A percentile compares a stretch with the other conserved stretches of the same genome.
Evolutionary conservation across 53 echinoderm and acorn worm genomes (phyloP).

Genomic region (Stichopus horrens): DNA sequence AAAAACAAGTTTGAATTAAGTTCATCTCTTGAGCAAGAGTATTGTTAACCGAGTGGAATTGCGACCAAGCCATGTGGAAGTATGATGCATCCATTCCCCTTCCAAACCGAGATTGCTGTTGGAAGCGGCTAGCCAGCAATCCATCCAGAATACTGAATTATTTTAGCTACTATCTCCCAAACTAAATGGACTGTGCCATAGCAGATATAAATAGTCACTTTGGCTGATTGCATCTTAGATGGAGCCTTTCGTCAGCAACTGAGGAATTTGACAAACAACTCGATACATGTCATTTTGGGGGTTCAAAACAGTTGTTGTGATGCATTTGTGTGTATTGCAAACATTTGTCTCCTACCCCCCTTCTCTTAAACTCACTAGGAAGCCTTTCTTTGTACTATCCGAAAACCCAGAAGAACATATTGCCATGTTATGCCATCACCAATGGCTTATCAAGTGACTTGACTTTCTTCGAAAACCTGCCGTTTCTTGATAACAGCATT

Average conservation of each 20-base stretch:
- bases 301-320: too few species aligned
- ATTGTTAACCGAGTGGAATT: conserved; percentile 28
- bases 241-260: background rate
- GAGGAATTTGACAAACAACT: background rate
- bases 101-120: background rate
- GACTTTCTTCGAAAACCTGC: too few species aligned
- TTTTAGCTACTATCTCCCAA: background rate
- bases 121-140: background rate
- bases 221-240: conserved; percentile 12
- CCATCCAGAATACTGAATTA: background rate
- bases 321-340: too few species aligned
- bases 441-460: too few species aligned
- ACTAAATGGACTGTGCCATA: background rate
- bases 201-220: background rate
- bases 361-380: too few species aligned
- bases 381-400: too few species aligned
- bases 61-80: conserved; percentile 16
- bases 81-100: background rate
- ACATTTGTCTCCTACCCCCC: too few species aligned
- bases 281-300: too few species aligned
- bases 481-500: too few species aligned
- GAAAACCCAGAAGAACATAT: too few species aligned
- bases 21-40: conserved; percentile 7
- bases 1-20: conserved; percentile 34
- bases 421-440: too few species aligned